Evolutionary conservation across 2,113 vertebrate species (phyloP).

Genomic region (Perca flavescens): DNA sequence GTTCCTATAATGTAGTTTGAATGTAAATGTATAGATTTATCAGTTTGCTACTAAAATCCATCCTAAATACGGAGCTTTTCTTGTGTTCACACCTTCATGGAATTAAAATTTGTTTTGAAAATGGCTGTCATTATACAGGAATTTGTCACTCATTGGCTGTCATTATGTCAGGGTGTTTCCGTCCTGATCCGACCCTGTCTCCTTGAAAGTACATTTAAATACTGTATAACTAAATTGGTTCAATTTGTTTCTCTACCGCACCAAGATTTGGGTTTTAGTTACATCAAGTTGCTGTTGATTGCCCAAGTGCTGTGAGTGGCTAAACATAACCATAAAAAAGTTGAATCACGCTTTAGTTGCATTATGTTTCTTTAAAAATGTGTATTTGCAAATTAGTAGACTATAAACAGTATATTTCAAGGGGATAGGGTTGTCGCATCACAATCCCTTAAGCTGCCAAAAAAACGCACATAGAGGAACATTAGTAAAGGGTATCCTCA

Average conservation of each 20-base stretch:
- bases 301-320: not conserved
- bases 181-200: not conserved
- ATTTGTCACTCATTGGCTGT: not conserved
- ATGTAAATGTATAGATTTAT: not conserved
- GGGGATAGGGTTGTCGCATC: not conserved
- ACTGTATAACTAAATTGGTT: not conserved
- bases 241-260: not conserved
- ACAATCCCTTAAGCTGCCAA: constrained; percentile 11
- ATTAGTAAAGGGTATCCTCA: not conserved
- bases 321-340: not conserved
- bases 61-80: not conserved
- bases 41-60: not conserved
- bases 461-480: constrained; percentile 3
- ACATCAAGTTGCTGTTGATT: not conserved
- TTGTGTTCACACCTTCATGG: too few species aligned
- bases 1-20: not conserved
- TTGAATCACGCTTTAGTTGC: not conserved
- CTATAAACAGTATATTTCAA: not conserved
- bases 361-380: not conserved
- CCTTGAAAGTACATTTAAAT: not conserved
- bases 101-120: not conserved
- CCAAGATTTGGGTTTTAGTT: not conserved
- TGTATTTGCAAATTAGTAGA: not conserved
- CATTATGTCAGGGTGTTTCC: not conserved
- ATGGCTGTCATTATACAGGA: not conserved